These are phyloP conservation scores for Resseliella maxima DNA, from an alignment of 2,888 invertebrate genomes.

Conservation along the genomic window DNA sequence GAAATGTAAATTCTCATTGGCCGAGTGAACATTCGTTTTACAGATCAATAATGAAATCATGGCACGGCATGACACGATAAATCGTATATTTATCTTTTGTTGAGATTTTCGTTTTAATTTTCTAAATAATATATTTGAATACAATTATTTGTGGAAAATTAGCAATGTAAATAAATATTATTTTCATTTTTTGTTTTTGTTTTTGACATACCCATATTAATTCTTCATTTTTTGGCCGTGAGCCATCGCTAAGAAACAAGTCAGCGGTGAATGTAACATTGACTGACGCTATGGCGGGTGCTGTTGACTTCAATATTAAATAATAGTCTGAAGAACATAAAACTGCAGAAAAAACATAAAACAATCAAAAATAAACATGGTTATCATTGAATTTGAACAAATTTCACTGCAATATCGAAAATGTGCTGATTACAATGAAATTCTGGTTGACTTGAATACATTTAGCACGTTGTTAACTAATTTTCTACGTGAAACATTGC, in stretches of 20 bases:
- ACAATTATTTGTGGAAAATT: background rate
- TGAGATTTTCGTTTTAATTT: background rate
- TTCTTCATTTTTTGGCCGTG: background rate
- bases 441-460: no score
- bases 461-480: no score
- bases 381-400: background rate
- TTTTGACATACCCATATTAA: background rate
- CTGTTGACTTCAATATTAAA: slow-evolving; percentile 72
- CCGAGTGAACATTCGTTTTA: no score
- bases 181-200: no score
- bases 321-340: slow-evolving; percentile 61
- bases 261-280: slow-evolving; percentile 77
- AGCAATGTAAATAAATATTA: background rate
- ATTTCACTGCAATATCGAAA: no score
- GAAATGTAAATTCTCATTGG: background rate
- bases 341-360: no score
- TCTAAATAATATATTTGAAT: no score
- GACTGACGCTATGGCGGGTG: slow-evolving; percentile 79
- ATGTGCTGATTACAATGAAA: no score
- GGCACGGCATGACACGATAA: background rate
- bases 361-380: background rate
- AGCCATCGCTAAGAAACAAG: slow-evolving; percentile 67
- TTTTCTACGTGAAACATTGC: no score
- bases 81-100: background rate
- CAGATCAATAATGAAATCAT: no score